Conservation (phyloP, 2,113 vertebrate genomes). For the Toxotes chatareus region DNA sequence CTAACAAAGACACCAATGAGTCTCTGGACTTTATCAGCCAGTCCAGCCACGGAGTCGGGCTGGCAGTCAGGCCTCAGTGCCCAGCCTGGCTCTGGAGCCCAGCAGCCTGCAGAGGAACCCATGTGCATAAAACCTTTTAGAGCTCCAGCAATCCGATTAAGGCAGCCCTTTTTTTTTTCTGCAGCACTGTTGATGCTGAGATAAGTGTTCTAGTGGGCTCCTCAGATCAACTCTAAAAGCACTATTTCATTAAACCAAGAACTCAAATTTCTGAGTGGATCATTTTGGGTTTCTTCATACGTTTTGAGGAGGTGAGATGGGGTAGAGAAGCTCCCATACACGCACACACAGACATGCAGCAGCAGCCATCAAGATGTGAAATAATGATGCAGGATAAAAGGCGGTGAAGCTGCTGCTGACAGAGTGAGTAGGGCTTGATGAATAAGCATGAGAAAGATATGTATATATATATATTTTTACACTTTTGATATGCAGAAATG, state of each 20-base stretch:
- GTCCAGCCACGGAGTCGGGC: slow-evolving; percentile 54
- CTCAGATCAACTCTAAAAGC: slow-evolving; percentile 75
- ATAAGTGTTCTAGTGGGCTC: slow-evolving; percentile 76
- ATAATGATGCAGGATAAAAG: slow-evolving; percentile 73
- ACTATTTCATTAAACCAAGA: slow-evolving; percentile 75
- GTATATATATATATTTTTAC: slow-evolving; percentile 44
- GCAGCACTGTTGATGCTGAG: slow-evolving; percentile 76
- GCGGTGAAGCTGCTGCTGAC: slow-evolving; percentile 47
- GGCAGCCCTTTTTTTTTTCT: slow-evolving; percentile 45
- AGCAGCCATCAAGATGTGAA: slow-evolving; percentile 55
- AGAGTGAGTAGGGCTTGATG: slow-evolving; percentile 67
- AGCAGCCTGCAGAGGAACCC: slow-evolving; percentile 65
- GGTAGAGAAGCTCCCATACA: slow-evolving; percentile 9
- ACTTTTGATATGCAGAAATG: slow-evolving; percentile 73
- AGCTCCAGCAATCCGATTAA: slow-evolving; percentile 81
- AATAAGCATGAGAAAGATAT: slow-evolving; percentile 55
- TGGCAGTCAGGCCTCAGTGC: slow-evolving; percentile 69
- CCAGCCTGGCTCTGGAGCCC: slow-evolving; percentile 65
- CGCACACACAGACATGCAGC: slow-evolving; percentile 21
- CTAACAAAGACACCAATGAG: slow-evolving; percentile 74
- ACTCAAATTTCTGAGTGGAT: slow-evolving; percentile 71
- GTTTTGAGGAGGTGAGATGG: slow-evolving; percentile 58
- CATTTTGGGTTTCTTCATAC: slow-evolving; percentile 67
- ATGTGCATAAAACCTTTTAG: slow-evolving; percentile 80
- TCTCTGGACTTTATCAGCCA: slow-evolving; percentile 69